Base-by-base conservation (phyloP, 1,140 invertebrate genomes). In the Drosophila neocordata region DNA sequence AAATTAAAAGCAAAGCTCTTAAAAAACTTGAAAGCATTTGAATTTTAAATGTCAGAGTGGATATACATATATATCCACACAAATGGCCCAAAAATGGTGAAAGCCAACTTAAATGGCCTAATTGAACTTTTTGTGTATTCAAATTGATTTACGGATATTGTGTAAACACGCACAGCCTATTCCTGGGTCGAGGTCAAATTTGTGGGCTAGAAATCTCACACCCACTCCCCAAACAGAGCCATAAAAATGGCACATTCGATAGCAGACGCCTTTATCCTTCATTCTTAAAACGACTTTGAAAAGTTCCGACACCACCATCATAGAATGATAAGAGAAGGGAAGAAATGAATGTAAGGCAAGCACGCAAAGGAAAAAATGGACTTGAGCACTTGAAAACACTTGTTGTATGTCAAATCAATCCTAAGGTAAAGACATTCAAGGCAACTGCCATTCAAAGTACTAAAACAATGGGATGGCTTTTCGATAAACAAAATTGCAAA, bases 361-460 rank as follows among this genome's bases (percentile, higher is more conserved):
- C 81, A 85, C 81, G 81, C 81, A 85, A 85, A 67, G 74, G 65
- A 15, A 11, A 18, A 55, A 48, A 73, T 55, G 61, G 53, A 37
- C 34, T 53, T 24, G 38, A 68, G 82, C 74, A 85, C 81, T 85
- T 85, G 81, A 81, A 81, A 70, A 81, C 82, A 84, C 81, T 87
- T 85, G 78, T 85, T 85, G 82, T 87, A 71, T 72, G 76, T 80
- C 80, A 80, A 73, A 48, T 48, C 41, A 48, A 74, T 60, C 48
- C 65, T 60, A 67, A 67, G 65, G 27, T 48, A 38, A 65, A 57
- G 62, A 58, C 77, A 85, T 77, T 77, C 41, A 48, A 87, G 76
- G 51, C 77, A 73, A 51, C 76, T 71, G 69, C 62, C 79, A 67
- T 69, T 35, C 53, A 6, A 44, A 20, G 41, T 20, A 48, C 11